phyloP scores from a whole-genome alignment of 2,888 invertebrate genomes.

The Leptopilina drosophilae region DNA sequence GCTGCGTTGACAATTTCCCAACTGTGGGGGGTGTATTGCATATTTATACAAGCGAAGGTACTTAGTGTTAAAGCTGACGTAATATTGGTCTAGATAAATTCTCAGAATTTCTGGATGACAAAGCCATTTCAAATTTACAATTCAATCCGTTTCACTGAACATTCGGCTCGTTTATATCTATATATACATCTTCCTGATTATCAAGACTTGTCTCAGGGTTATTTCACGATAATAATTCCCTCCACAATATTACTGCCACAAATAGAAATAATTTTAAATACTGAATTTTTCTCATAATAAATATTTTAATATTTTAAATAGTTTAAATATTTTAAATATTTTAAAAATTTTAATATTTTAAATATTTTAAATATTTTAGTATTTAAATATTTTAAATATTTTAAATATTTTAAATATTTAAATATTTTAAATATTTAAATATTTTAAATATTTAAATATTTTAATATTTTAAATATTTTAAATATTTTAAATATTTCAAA shows the following conservation, averaged over 20 bases:
- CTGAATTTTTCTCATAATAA: too few species aligned
- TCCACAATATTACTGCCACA: neutral
- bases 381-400: too few species aligned
- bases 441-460: too few species aligned
- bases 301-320: too few species aligned
- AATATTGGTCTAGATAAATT: slow-evolving; percentile 22
- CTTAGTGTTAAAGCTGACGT: slow-evolving; percentile 7
- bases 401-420: too few species aligned
- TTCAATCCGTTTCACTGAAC: slow-evolving; percentile 19
- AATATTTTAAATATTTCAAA: too few species aligned
- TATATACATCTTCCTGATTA: neutral
- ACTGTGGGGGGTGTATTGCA: neutral
- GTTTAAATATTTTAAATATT: too few species aligned
- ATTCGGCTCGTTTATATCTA: neutral
- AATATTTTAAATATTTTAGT: too few species aligned
- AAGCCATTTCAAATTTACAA: slow-evolving; percentile 15
- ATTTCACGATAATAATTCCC: neutral
- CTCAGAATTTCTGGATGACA: slow-evolving; percentile 2
- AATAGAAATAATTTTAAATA: neutral
- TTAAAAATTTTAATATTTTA: too few species aligned
- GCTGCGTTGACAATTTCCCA: too few species aligned
- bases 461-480: too few species aligned
- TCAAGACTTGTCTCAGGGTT: neutral
- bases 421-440: too few species aligned
- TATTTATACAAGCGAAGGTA: neutral